Conservation (phyloP, 2,113 vertebrate species). For the Pterocles orientalis region DNA sequence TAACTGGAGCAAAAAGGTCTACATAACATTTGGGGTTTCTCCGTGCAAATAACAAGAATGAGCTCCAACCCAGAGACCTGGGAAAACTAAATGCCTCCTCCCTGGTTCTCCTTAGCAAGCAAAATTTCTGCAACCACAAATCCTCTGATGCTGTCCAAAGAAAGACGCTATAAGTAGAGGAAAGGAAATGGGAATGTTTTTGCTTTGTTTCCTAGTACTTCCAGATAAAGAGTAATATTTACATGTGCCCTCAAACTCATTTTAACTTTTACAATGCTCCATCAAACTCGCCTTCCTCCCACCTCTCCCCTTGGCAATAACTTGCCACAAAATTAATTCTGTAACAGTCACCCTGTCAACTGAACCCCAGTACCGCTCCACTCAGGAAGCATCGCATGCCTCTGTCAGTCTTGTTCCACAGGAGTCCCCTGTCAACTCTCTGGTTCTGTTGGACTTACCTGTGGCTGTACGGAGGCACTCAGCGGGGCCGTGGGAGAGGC, state of each 20-base stretch:
- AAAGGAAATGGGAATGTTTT: neutral
- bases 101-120: neutral
- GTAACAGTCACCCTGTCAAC: neutral
- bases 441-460: neutral
- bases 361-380: neutral
- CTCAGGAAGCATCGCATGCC: no score
- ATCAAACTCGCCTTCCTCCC: neutral
- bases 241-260: neutral
- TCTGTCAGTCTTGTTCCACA: neutral
- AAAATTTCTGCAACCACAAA: neutral
- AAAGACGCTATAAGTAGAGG: neutral
- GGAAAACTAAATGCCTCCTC: neutral
- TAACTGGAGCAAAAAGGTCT: neutral
- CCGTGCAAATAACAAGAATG: neutral
- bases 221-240: neutral
- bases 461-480: fast-evolving
- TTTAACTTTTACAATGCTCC: neutral
- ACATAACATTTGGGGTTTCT: neutral
- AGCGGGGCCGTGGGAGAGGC: fast-evolving
- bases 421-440: neutral
- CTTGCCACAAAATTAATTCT: neutral
- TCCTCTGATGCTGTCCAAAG: neutral
- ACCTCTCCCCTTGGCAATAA: neutral
- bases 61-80: neutral
- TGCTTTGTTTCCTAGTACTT: neutral